Evolutionary conservation across 2,113 vertebrate genomes (phyloP).

Genomic region (Carassius carassius): DNA sequence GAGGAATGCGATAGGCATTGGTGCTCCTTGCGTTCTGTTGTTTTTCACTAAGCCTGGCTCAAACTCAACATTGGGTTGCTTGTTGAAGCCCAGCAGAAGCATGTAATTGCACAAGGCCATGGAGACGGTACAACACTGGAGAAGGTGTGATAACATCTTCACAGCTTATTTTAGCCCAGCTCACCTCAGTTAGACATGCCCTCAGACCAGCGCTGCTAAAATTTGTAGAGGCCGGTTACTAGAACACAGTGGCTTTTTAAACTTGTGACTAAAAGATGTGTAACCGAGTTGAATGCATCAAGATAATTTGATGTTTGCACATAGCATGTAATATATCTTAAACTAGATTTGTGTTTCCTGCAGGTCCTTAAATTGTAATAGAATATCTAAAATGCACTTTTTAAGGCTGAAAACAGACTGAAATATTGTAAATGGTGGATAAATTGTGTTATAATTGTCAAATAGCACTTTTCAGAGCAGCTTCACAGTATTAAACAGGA

Average conservation of each 20-base stretch:
- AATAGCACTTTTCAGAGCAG: no score
- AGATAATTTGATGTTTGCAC: slow-evolving; percentile 7
- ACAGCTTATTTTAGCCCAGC: slow-evolving; percentile 51
- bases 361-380: not conserved
- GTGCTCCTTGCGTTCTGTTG: slow-evolving; percentile 49
- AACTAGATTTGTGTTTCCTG: not conserved
- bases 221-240: not conserved
- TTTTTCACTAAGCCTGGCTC: slow-evolving; percentile 53
- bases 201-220: not conserved
- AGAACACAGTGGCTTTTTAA: slow-evolving; percentile 13
- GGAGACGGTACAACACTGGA: slow-evolving; percentile 20
- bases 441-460: not conserved
- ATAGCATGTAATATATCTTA: not conserved
- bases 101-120: slow-evolving; percentile 48
- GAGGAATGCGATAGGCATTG: slow-evolving; percentile 58
- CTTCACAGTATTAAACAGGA: no score
- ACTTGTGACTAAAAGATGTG: not conserved
- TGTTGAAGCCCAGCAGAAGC: slow-evolving; percentile 47
- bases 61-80: slow-evolving; percentile 48
- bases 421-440: not conserved
- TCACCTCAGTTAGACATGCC: slow-evolving; percentile 45
- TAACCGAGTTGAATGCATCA: slow-evolving; percentile 4
- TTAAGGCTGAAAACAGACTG: not conserved
- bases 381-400: not conserved
- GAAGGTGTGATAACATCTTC: slow-evolving; percentile 53